Conservation (phyloP, 2,888 invertebrate species). For the Leptothorax acervorum region DNA sequence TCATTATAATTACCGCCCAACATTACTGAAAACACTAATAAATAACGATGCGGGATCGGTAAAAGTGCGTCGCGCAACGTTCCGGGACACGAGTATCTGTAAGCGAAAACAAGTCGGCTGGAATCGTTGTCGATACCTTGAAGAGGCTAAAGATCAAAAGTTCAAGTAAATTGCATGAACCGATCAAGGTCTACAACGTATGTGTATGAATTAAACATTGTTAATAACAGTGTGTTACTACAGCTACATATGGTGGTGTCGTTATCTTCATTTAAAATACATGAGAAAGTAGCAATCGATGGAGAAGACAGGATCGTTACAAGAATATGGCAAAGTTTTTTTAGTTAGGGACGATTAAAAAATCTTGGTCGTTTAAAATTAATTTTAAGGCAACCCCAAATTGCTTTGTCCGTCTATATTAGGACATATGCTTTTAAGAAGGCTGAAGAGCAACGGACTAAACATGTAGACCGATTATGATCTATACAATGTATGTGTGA, state of each 20-base stretch:
- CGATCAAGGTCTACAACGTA: background rate
- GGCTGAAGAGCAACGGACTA: background rate
- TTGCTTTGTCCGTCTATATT: background rate
- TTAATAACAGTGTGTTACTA: too few species aligned
- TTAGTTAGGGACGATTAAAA: background rate
- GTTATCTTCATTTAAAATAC: background rate
- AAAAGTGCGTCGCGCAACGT: background rate
- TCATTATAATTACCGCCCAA: conserved; percentile 10
- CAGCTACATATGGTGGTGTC: background rate
- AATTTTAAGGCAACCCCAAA: background rate
- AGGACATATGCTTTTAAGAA: background rate
- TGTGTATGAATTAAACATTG: too few species aligned
- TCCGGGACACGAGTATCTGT: background rate
- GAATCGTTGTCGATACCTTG: background rate
- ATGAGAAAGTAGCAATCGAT: background rate
- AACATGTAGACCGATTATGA: background rate
- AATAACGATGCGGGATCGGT: background rate
- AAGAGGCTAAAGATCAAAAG: background rate
- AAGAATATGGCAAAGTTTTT: background rate
- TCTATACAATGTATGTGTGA: background rate
- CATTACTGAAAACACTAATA: background rate
- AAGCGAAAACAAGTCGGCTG: background rate
- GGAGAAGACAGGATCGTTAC: background rate
- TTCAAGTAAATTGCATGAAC: background rate
- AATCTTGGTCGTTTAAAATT: background rate